A percentile compares a stretch with the other conserved stretches of the same genome.
These are phyloP conservation scores for Mycteria americana DNA, from an alignment of 2,797 vertebrate genomes.

Conservation along the genomic window DNA sequence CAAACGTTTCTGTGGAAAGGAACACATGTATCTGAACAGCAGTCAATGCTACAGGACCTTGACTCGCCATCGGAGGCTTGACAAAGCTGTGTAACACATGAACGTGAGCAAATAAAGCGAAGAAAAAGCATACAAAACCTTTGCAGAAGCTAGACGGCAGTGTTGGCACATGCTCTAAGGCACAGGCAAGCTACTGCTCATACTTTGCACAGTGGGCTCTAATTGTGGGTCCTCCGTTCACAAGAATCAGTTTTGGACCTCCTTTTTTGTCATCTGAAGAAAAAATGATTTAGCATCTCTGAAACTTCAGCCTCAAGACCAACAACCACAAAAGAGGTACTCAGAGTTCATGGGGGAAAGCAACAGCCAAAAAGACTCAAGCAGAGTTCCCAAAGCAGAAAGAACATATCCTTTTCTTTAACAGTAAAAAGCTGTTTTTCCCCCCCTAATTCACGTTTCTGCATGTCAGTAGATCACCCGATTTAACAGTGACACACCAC, in stretches of 20 bases:
- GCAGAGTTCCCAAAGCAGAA: neutral
- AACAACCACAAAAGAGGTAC: neutral
- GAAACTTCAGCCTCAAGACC: neutral
- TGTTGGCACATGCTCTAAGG: neutral
- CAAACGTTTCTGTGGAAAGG: neutral
- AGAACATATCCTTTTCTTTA: neutral
- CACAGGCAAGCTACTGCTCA: neutral
- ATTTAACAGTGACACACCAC: neutral
- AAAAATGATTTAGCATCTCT: neutral
- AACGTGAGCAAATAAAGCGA: fast-evolving
- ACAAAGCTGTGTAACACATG: neutral
- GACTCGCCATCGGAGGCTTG: fast-evolving
- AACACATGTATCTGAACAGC: neutral
- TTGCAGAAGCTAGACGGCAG: neutral
- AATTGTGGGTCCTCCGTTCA: fast-evolving
- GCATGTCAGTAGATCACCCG: neutral
- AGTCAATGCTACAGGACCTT: neutral
- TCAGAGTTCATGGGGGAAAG: neutral
- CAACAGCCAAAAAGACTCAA: neutral
- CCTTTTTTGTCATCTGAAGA: neutral
- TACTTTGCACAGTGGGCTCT: neutral
- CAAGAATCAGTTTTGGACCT: neutral
- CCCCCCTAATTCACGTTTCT: neutral
- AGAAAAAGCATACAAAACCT: neutral
- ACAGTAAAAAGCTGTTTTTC: neutral